Conservation (phyloP, 1,140 invertebrate species). For the Drosophila micromelanica region DNA sequence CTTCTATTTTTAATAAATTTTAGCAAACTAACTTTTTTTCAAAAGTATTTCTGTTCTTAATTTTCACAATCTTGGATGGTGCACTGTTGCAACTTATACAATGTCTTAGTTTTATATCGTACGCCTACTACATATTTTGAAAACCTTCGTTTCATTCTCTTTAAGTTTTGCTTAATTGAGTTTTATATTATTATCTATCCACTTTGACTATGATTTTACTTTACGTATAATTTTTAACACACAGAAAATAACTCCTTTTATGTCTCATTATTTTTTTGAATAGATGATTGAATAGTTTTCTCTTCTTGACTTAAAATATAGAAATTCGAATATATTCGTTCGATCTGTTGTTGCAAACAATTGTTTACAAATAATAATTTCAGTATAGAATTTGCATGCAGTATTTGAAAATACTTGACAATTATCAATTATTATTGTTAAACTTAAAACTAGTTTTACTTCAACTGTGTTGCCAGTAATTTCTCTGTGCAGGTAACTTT, state of each 20-base stretch:
- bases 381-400: background rate
- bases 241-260: background rate
- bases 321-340: slow-evolving; percentile 1
- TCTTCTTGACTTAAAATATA: background rate
- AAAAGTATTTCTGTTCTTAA: background rate
- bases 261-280: background rate
- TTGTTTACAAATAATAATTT: background rate
- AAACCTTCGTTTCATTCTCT: background rate
- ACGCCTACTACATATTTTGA: background rate
- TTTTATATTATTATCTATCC: background rate
- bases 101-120: background rate
- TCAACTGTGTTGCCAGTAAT: slow-evolving; percentile 23
- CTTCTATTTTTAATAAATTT: background rate
- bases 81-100: background rate
- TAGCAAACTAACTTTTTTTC: background rate
- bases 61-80: background rate
- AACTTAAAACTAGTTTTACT: background rate
- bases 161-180: background rate
- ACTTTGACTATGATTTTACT: background rate
- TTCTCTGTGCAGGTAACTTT: slow-evolving; percentile 47
- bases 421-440: background rate
- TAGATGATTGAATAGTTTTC: background rate
- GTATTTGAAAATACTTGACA: background rate
- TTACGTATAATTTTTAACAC: background rate
- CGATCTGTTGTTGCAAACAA: background rate